A percentile compares a stretch with the other conserved stretches of the same genome.
Conservation (phyloP, 2,113 vertebrate species). For the Casuarius casuarius region DNA sequence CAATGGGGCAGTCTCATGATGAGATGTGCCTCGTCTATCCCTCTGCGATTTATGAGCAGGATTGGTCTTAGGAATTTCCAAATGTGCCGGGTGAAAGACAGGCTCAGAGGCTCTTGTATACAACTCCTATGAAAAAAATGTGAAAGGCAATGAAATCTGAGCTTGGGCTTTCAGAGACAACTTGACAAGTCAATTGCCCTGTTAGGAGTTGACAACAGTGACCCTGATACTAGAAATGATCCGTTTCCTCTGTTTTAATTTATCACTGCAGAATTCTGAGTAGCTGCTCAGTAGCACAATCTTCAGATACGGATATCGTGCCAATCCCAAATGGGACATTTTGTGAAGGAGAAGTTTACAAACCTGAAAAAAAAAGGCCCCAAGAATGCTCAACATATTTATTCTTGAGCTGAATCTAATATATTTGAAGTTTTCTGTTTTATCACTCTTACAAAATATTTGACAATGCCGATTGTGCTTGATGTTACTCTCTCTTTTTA, state of each 20-base stretch:
- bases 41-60: slow-evolving; percentile 35
- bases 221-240: slow-evolving; percentile 71
- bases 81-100: not conserved
- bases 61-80: slow-evolving; percentile 43
- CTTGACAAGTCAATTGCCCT: slow-evolving; percentile 73
- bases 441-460: not conserved
- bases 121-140: not conserved
- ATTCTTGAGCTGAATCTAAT: slow-evolving; percentile 19
- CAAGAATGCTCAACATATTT: not conserved
- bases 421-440: fast-evolving
- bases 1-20: not conserved
- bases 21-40: not conserved
- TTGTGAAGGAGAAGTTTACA: not conserved
- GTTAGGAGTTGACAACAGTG: slow-evolving; percentile 66
- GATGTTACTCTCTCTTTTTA: not conserved
- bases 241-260: slow-evolving; percentile 66
- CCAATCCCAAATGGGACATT: not conserved
- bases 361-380: not conserved
- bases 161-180: slow-evolving; percentile 25
- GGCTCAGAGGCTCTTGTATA: slow-evolving; percentile 37
- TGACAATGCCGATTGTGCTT: fast-evolving
- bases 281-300: slow-evolving; percentile 31
- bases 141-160: slow-evolving; percentile 69
- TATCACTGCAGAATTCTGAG: slow-evolving; percentile 25
- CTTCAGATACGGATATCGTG: not conserved